Conservation (phyloP, 1,140 invertebrate species). For the Ceratina japonica region DNA sequence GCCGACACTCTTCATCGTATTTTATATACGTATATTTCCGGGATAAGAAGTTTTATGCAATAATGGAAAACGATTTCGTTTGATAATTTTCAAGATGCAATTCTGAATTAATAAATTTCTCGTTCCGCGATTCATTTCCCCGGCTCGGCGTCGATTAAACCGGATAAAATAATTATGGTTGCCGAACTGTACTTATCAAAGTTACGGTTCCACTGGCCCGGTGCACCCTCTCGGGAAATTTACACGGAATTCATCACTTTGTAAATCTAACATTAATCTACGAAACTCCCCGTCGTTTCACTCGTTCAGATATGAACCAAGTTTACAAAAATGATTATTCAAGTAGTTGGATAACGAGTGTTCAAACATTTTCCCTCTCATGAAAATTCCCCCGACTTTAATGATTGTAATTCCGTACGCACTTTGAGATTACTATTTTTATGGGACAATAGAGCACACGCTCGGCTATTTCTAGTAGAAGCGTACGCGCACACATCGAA, state of each 20-base stretch:
- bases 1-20: neutral
- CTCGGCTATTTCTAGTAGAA: neutral
- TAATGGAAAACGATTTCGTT: neutral
- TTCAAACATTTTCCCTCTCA: neutral
- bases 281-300: neutral
- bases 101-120: conserved; percentile 5
- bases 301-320: too few species aligned
- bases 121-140: neutral
- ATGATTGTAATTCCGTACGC: neutral
- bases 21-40: neutral
- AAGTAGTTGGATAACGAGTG: neutral
- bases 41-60: too few species aligned
- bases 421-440: neutral
- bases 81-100: neutral
- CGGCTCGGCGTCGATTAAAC: neutral
- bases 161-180: conserved; percentile 8
- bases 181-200: conserved; percentile 3
- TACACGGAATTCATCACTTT: conserved; percentile 31
- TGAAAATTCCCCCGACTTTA: neutral
- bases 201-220: neutral
- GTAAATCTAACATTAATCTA: conserved; percentile 38
- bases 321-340: too few species aligned
- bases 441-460: neutral
- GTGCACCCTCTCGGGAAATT: conserved; percentile 20
- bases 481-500: neutral